Conservation (phyloP, 2,797 vertebrate genomes). For the Acanthopagrus latus region DNA sequence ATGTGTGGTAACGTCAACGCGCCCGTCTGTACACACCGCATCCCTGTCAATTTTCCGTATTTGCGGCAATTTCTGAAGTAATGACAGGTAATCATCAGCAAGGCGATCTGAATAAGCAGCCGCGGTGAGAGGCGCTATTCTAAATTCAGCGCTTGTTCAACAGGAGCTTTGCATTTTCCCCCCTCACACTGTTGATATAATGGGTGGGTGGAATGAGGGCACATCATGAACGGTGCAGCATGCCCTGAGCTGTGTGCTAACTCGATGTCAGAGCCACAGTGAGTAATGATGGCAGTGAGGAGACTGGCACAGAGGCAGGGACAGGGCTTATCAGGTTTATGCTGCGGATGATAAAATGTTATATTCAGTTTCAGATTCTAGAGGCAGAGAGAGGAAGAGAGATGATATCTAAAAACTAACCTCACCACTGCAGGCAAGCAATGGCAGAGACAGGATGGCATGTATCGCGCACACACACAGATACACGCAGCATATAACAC, state of each 20-base stretch:
- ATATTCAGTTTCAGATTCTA: constrained; percentile 71
- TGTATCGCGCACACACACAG: constrained; percentile 36
- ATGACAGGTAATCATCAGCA: constrained; percentile 74
- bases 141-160: constrained; percentile 74
- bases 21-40: constrained; percentile 16
- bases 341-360: constrained; percentile 77
- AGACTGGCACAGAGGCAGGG: constrained; percentile 76
- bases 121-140: constrained; percentile 51
- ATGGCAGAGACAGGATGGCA: constrained; percentile 49
- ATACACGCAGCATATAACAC: background rate
- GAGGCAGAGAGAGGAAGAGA: constrained; percentile 45
- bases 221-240: constrained; percentile 74
- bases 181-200: constrained; percentile 74
- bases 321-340: constrained; percentile 76
- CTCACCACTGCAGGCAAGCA: constrained; percentile 53
- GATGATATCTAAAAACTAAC: constrained; percentile 69
- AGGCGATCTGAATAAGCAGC: constrained; percentile 64
- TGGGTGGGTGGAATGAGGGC: constrained; percentile 80
- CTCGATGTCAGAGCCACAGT: constrained; percentile 74
- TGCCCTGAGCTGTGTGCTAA: constrained; percentile 78
- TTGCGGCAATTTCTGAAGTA: constrained; percentile 64
- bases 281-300: constrained; percentile 79
- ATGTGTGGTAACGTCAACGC: background rate
- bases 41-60: constrained; percentile 56
- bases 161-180: constrained; percentile 66